These are phyloP conservation scores for Harmothoe impar DNA, from an alignment of 2,888 invertebrate species.

Conservation along the genomic window DNA sequence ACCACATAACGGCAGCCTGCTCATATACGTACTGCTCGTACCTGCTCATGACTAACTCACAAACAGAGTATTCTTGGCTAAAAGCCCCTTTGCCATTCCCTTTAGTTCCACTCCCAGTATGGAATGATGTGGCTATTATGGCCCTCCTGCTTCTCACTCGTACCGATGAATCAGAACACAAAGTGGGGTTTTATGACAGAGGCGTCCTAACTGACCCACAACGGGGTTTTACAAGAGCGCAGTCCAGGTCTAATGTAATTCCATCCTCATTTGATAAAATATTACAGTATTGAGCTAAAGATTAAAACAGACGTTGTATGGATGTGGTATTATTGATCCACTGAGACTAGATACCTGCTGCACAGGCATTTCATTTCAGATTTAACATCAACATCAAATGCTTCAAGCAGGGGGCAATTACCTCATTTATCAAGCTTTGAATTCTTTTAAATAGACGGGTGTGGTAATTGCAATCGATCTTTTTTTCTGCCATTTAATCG, in stretches of 20 bases:
- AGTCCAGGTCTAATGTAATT: too few species aligned
- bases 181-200: not conserved
- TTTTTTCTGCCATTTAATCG: constrained; percentile 39
- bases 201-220: too few species aligned
- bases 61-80: too few species aligned
- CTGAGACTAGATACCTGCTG: not conserved
- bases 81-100: too few species aligned
- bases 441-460: constrained; percentile 33
- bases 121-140: not conserved
- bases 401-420: constrained; percentile 14
- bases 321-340: not conserved
- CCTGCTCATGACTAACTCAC: too few species aligned
- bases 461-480: constrained; percentile 42
- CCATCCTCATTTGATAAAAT: too few species aligned
- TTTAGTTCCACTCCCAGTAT: not conserved
- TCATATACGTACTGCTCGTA: too few species aligned
- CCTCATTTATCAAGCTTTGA: constrained; percentile 20
- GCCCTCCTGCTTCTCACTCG: not conserved
- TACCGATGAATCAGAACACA: not conserved
- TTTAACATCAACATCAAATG: constrained; percentile 8
- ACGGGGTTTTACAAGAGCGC: too few species aligned
- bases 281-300: not conserved
- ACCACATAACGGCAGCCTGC: too few species aligned
- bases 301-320: not conserved
- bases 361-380: not conserved